Evolutionary conservation across 2,888 invertebrate species (phyloP).

Genomic region (Dolichomitus sp.): DNA sequence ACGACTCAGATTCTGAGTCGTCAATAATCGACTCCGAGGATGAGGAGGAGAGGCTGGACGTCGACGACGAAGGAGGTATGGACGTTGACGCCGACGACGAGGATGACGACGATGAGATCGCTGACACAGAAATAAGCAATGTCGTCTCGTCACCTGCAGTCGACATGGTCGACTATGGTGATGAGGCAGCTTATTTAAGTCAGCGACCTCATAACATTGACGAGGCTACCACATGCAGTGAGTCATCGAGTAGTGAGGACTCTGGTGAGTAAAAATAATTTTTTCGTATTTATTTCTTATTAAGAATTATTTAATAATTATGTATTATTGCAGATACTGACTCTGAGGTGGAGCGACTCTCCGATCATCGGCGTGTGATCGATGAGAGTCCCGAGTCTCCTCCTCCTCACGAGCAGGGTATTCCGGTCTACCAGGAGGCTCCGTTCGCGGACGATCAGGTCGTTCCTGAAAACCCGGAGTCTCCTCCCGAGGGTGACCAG

Average conservation of each 20-base stretch:
- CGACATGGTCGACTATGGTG: background rate
- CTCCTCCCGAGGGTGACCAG: background rate
- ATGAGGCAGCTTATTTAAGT: background rate
- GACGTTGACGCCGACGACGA: too few relatives aligned
- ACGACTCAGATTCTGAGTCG: too few relatives aligned
- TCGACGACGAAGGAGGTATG: too few relatives aligned
- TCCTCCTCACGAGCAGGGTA: too few relatives aligned
- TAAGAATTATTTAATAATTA: background rate
- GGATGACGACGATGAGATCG: background rate
- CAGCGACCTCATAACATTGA: background rate
- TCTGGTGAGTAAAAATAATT: background rate
- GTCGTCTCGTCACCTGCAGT: background rate
- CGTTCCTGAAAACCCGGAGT: background rate
- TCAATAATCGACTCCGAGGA: too few relatives aligned
- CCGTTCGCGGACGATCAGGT: too few relatives aligned
- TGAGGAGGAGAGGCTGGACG: too few relatives aligned
- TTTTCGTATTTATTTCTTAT: background rate
- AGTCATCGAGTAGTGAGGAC: background rate
- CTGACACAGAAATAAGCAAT: background rate
- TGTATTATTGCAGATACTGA: background rate
- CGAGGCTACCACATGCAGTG: slow-evolving; percentile 21
- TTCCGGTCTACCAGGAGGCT: too few relatives aligned
- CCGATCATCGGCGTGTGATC: too few relatives aligned
- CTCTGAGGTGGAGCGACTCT: too few relatives aligned
- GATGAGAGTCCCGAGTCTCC: too few relatives aligned